Evolutionary conservation across 1,140 invertebrate genomes (phyloP).

Genomic region (Drosophila punjabiensis): DNA sequence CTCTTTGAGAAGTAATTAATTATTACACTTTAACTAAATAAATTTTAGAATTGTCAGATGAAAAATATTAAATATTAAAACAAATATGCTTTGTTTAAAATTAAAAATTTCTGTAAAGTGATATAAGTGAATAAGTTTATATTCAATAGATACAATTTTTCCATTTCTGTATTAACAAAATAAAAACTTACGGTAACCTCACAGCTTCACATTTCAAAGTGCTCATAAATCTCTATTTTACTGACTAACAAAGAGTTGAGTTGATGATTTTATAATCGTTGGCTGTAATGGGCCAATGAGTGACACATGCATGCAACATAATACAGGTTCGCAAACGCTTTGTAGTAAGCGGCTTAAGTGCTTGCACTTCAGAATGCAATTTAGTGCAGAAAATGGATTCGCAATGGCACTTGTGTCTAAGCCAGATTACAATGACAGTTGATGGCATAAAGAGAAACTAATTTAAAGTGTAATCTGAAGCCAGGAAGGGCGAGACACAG

Average conservation of each 20-base stretch:
- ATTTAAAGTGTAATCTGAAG: slow-evolving; percentile 34
- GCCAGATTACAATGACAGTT: slow-evolving; percentile 21
- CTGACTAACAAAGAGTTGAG: not conserved
- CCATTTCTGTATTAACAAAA: not conserved
- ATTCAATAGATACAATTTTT: too few relatives aligned
- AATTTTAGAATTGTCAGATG: too few relatives aligned
- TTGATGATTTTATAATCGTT: not conserved
- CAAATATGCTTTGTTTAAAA: too few relatives aligned
- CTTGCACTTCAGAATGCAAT: slow-evolving; percentile 48
- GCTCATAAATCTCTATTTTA: not conserved
- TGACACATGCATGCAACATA: slow-evolving; percentile 5
- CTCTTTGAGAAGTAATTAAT: too few relatives aligned
- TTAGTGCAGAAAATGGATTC: slow-evolving; percentile 56
- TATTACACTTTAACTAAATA: too few relatives aligned
- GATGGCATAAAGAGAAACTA: slow-evolving; percentile 47
- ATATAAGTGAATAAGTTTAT: too few relatives aligned
- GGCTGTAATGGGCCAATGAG: slow-evolving; percentile 13
- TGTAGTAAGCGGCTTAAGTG: slow-evolving; percentile 60
- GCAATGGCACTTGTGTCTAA: slow-evolving; percentile 30
- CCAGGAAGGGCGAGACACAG: not conserved
- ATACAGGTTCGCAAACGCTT: not conserved
- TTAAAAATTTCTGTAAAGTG: too few relatives aligned
- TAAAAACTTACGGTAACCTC: not conserved
- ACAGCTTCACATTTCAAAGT: not conserved
- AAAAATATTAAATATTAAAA: too few relatives aligned